Base-by-base conservation (phyloP, 2,888 invertebrate genomes). In the Apamea epomidion region DNA sequence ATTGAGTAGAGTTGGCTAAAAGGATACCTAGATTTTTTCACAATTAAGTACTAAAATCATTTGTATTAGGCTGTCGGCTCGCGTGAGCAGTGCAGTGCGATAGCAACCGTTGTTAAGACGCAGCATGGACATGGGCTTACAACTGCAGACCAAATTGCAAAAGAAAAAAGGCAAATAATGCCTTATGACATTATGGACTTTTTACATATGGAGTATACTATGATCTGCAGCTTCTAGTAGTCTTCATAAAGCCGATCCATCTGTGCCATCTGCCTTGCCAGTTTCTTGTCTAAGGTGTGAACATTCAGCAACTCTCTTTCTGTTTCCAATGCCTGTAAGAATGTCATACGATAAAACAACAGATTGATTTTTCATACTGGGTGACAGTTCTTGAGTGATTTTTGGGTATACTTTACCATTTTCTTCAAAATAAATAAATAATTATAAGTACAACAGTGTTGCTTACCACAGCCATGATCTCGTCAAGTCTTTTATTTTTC, bases 291-390 rank as follows among this genome's bases (percentile, higher is more conserved):
- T 25, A 93, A 78, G 5, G 78, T 73, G 68, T 92, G 92, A n/a
- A 94, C 85, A 48, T 92, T 90, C n/a, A 91, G 85, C 71, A 94
- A 69, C 32, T 90, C 82, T 60, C 90, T 90, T 60, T 94, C 91
- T 0, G 93, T 91, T n/a, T 92, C 89, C 72, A 90, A 48, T 0
- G 90, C 90, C 94, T 94, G 90, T 60, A 81, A 80, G n/a, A 37
- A 80, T 70, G 1, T 14, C 42, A 58, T 32, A 3, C 58, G 42
- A 29, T 25, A n/a, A 25, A n/a, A 58, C 25, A 58, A 12, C 58
- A 58, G 25, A 25, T 12, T 58, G 12, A n/a, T 58, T n/a, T 60
- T n/a, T n/a, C 58, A 32, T 68, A 2, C 8, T 14, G 18, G 25
- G 21, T 45, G 6, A 12, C 14, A 32, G 12, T 25, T 25, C 10